phyloP scores from a whole-genome alignment of 2,113 vertebrate genomes.

The Rynchops niger region DNA sequence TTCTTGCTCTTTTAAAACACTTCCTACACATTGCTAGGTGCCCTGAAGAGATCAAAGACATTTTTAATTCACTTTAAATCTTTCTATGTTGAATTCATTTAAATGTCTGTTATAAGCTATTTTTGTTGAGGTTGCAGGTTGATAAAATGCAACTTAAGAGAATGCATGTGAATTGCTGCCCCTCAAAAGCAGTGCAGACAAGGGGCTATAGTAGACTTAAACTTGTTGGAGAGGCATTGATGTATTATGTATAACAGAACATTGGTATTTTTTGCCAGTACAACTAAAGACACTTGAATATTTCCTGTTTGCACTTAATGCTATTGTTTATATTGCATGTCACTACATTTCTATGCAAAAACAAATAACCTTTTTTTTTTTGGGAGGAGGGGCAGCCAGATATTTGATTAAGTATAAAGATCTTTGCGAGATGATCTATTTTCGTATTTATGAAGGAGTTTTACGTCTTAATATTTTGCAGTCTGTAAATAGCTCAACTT shows the following conservation, averaged over 20 bases:
- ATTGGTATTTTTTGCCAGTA: constrained; percentile 77
- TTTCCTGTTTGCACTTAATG: constrained; percentile 84
- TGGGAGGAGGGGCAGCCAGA: constrained; percentile 70
- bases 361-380: constrained; percentile 59
- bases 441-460: constrained; percentile 91
- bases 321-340: constrained; percentile 77
- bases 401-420: constrained; percentile 81
- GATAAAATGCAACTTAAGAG: constrained; percentile 34
- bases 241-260: constrained; percentile 50
- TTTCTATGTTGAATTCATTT: constrained; percentile 11
- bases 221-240: constrained; percentile 22
- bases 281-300: constrained; percentile 83
- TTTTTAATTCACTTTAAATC: constrained; percentile 58
- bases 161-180: constrained; percentile 41
- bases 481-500: constrained; percentile 80
- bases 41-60: constrained; percentile 11
- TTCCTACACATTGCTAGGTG: constrained; percentile 11
- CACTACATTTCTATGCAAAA: constrained; percentile 96
- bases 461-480: constrained; percentile 88
- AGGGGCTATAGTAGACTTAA: constrained; percentile 18
- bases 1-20: constrained; percentile 55
- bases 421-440: constrained; percentile 84
- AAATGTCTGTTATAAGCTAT: constrained; percentile 67
- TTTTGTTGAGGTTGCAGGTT: constrained; percentile 45
- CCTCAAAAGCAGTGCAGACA: constrained; percentile 13